Evolutionary conservation across 64 coral and sea anemone genomes (phyloP).

Genomic region (Porites lutea): DNA sequence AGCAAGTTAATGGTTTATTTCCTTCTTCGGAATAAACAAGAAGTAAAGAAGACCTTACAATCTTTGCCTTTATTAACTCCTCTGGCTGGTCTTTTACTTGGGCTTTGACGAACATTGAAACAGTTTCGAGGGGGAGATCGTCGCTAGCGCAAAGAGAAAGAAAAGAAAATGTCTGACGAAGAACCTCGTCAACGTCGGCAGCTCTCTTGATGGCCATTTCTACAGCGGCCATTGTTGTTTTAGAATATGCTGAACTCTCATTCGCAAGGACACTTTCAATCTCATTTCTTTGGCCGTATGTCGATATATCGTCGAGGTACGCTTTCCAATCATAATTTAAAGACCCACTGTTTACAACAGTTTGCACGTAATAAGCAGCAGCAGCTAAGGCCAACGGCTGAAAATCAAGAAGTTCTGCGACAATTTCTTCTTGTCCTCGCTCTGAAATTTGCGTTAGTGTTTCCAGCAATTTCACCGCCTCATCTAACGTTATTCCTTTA

Average conservation of each 20-base stretch:
- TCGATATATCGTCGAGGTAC: conserved; percentile 31
- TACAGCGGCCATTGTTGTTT: conserved; percentile 56
- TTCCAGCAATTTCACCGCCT: neutral
- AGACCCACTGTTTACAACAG: neutral
- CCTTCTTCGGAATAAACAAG: neutral
- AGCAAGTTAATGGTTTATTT: too few species aligned
- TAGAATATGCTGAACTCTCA: conserved; percentile 40
- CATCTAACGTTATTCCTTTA: neutral
- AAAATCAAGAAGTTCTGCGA: conserved; percentile 16
- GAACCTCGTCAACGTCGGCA: neutral
- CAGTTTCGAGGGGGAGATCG: conserved; percentile 40
- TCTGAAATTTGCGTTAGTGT: neutral
- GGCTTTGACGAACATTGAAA: conserved; percentile 39
- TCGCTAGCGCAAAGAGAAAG: conserved; percentile 55
- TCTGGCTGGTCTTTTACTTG: conserved; percentile 17
- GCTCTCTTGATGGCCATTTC: conserved; percentile 49
- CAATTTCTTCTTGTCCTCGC: neutral
- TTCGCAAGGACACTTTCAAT: conserved; percentile 27
- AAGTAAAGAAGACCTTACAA: conserved; percentile 49
- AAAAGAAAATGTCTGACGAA: conserved; percentile 39
- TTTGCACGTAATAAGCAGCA: conserved; percentile 34
- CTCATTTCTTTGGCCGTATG: conserved; percentile 33
- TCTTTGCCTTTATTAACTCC: conserved; percentile 18
- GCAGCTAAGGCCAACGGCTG: conserved; percentile 48
- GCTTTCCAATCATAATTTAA: conserved; percentile 9